Evolutionary conservation across 2,888 invertebrate species (phyloP).

Genomic region (Amblyjoppa proteus): DNA sequence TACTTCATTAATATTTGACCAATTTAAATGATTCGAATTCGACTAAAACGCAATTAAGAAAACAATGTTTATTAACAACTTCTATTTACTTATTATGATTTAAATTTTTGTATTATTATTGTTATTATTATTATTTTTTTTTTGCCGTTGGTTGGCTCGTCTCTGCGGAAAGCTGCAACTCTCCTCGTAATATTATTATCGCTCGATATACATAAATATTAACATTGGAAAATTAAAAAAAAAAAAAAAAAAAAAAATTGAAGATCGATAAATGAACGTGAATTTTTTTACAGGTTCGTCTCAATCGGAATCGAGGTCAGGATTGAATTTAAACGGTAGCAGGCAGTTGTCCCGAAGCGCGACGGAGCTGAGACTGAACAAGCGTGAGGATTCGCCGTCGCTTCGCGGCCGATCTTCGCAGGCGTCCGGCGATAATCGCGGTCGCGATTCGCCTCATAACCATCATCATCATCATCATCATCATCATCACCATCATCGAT

Average conservation of each 20-base stretch:
- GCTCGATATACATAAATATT: too few relatives aligned
- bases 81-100: too few relatives aligned
- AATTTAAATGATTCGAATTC: too few relatives aligned
- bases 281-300: slow-evolving; percentile 68
- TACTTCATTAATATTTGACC: too few relatives aligned
- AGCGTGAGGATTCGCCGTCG: slow-evolving; percentile 87
- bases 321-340: slow-evolving; percentile 83
- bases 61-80: too few relatives aligned
- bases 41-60: too few relatives aligned
- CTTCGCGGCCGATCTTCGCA: slow-evolving; percentile 79
- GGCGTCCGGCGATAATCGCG: slow-evolving; percentile 67
- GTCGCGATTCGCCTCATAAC: slow-evolving; percentile 73
- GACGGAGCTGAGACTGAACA: slow-evolving; percentile 88
- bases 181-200: too few relatives aligned
- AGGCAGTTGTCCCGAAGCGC: slow-evolving; percentile 93
- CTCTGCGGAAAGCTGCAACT: too few relatives aligned
- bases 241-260: neutral
- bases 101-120: too few relatives aligned
- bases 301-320: slow-evolving; percentile 78
- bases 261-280: neutral
- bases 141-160: too few relatives aligned
- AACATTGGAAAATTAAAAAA: neutral
- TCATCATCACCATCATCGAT: slow-evolving; percentile 86
- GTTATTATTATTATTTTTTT: too few relatives aligned
- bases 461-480: slow-evolving; percentile 79